Conservation (phyloP, 2,113 vertebrate genomes). For the Mastomys natalensis region DNA sequence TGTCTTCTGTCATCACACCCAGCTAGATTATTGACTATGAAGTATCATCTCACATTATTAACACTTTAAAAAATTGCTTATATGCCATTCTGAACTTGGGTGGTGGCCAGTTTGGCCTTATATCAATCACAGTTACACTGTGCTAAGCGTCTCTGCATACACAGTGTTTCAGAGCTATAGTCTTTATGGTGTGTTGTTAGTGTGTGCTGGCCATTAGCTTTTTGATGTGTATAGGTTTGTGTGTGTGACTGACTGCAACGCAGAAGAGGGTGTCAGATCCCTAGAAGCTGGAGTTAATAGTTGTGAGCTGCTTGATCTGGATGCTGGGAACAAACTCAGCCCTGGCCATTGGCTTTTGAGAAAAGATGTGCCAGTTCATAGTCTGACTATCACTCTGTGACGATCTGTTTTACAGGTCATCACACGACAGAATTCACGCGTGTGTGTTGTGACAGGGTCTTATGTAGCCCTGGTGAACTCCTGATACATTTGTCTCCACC, state of each 20-base stretch:
- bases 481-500: background rate
- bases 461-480: background rate
- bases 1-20: background rate
- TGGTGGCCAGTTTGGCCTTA: background rate
- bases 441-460: background rate
- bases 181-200: background rate
- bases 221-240: background rate
- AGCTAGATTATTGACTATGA: background rate
- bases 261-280: background rate
- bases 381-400: background rate
- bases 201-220: background rate
- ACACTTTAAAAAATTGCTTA: background rate
- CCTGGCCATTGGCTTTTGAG: slow-evolving; percentile 1
- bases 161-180: background rate
- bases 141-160: background rate
- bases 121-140: background rate
- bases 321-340: background rate
- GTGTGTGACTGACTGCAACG: no score
- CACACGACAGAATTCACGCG: background rate
- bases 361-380: background rate
- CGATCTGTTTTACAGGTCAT: background rate
- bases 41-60: background rate
- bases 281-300: background rate
- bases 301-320: background rate
- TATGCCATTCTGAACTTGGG: background rate